phyloP scores from a whole-genome alignment of 1,140 invertebrate genomes.

The Calliphora vicina region DNA sequence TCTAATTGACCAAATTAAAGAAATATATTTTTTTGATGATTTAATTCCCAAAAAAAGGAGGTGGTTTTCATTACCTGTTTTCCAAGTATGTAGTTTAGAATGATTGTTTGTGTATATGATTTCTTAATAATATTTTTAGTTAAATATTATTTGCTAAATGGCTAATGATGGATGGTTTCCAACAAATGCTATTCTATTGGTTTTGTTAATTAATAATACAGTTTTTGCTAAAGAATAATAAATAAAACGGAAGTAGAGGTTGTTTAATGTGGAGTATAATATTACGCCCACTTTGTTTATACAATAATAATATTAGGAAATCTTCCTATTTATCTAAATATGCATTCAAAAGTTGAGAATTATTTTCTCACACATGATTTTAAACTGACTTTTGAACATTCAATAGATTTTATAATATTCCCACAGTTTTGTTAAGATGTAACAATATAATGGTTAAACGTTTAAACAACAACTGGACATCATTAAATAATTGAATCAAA shows the following conservation, averaged over 20 bases:
- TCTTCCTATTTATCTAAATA: neutral
- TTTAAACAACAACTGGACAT: no score
- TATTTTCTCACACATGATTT: neutral
- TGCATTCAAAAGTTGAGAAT: no score
- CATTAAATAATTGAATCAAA: no score
- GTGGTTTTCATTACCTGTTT: neutral
- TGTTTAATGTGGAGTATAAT: neutral
- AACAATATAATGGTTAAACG: no score
- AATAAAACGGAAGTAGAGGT: neutral
- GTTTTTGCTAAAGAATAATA: neutral
- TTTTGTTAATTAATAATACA: neutral
- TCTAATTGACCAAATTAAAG: neutral
- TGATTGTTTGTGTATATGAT: neutral
- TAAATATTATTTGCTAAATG: neutral
- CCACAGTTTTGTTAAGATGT: no score
- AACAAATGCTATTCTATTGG: neutral
- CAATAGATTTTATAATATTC: neutral
- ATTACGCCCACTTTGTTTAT: neutral
- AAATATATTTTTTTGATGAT: neutral
- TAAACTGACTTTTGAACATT: neutral
- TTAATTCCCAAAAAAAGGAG: neutral
- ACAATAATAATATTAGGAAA: neutral
- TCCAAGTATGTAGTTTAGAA: neutral
- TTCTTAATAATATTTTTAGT: no score
- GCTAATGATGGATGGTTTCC: neutral